Conservation (phyloP, 2,888 invertebrate genomes). For the Limenitis camilla region DNA sequence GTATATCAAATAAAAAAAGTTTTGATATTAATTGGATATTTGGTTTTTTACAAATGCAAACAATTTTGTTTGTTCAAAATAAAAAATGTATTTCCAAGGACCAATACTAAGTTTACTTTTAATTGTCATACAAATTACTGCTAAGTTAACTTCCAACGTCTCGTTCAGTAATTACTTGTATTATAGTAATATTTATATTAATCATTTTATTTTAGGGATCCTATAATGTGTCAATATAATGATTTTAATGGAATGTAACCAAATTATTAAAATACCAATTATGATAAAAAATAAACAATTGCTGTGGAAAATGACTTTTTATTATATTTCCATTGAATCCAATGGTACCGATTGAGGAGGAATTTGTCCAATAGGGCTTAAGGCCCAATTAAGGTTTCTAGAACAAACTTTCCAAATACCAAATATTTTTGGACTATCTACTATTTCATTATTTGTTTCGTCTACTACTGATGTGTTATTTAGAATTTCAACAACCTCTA, state of each 20-base stretch:
- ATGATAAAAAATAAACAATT: slow-evolving; percentile 63
- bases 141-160: slow-evolving; percentile 11
- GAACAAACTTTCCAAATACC: slow-evolving; percentile 53
- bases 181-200: slow-evolving; percentile 66
- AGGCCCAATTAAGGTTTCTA: slow-evolving; percentile 50
- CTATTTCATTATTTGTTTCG: too few relatives aligned
- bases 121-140: neutral
- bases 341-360: slow-evolving; percentile 52
- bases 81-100: slow-evolving; percentile 47
- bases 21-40: slow-evolving; percentile 48
- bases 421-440: slow-evolving; percentile 3
- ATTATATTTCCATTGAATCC: slow-evolving; percentile 21
- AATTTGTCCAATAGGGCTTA: slow-evolving; percentile 67
- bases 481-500: slow-evolving; percentile 5
- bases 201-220: slow-evolving; percentile 66
- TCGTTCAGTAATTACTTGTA: slow-evolving; percentile 45
- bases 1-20: slow-evolving; percentile 19
- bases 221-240: slow-evolving; percentile 68
- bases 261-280: slow-evolving; percentile 70
- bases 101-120: slow-evolving; percentile 45
- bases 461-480: too few relatives aligned
- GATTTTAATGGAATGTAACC: slow-evolving; percentile 57
- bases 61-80: slow-evolving; percentile 1
- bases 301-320: slow-evolving; percentile 49
- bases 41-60: slow-evolving; percentile 14